Evolutionary conservation across 2,113 vertebrate species (phyloP).

Genomic region (Tachysurus fulvidraco): DNA sequence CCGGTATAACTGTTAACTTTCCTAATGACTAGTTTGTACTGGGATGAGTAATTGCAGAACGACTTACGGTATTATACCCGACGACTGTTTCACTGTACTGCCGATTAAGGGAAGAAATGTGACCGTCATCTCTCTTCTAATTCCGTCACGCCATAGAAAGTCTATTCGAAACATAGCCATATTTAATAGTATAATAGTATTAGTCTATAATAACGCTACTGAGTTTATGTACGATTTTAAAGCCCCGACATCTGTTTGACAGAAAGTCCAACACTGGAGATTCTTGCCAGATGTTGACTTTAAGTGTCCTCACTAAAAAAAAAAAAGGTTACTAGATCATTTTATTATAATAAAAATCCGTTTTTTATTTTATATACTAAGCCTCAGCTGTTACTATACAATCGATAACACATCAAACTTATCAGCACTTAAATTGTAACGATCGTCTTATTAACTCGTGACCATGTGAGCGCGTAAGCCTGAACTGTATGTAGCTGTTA

Average conservation of each 20-base stretch:
- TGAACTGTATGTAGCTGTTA: not conserved
- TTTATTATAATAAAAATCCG: no score
- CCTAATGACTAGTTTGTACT: conserved; percentile 2
- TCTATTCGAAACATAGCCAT: not conserved
- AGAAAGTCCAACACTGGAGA: not conserved
- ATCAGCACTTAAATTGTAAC: not conserved
- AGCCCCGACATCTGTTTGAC: not conserved
- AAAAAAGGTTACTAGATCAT: not conserved
- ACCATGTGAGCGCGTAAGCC: not conserved
- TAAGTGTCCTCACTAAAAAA: not conserved
- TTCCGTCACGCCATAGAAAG: not conserved
- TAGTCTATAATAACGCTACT: not conserved
- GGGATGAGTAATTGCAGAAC: conserved; percentile 1
- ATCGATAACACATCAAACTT: not conserved
- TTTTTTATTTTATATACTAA: no score
- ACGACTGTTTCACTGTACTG: not conserved
- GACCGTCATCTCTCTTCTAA: not conserved
- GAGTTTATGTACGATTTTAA: not conserved
- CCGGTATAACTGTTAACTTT: conserved; percentile 68
- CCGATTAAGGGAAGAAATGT: not conserved
- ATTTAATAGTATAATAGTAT: not conserved
- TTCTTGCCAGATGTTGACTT: not conserved
- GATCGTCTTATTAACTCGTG: no score
- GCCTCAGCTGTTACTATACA: not conserved
- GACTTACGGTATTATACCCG: not conserved